phyloP scores from a whole-genome alignment of 2,888 invertebrate species.

The Artemia sinica region DNA sequence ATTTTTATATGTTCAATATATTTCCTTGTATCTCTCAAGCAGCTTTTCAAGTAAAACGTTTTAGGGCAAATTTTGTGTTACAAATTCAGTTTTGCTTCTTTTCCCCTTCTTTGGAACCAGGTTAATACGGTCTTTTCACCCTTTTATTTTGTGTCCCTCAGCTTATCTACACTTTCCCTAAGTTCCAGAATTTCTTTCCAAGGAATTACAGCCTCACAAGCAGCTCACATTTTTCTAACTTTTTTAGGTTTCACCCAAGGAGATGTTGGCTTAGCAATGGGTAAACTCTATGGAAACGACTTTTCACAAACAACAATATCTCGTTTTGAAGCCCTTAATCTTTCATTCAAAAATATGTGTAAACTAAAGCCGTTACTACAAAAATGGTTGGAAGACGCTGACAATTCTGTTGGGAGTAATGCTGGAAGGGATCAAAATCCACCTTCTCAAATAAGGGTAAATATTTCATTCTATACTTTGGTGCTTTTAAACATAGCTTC shows the following conservation, averaged over 20 bases:
- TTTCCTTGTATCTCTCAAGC: too few species aligned
- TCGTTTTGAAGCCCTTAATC: conserved; percentile 90
- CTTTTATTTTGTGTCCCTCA: too few species aligned
- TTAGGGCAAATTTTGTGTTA: too few species aligned
- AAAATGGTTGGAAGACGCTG: conserved; percentile 92
- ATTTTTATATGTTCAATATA: too few species aligned
- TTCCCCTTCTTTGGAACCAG: too few species aligned
- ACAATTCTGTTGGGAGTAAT: conserved; percentile 42
- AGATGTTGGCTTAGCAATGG: conserved; percentile 95
- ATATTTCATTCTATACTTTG: background rate
- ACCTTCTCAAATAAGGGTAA: conserved; percentile 2
- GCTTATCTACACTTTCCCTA: too few species aligned
- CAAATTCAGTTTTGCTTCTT: too few species aligned
- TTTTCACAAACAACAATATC: conserved; percentile 98
- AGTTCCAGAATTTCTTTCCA: too few species aligned
- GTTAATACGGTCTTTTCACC: too few species aligned
- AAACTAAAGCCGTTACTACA: conserved; percentile 92
- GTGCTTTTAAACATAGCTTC: conserved; percentile 21
- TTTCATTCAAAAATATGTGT: conserved; percentile 99
- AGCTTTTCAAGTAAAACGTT: too few species aligned
- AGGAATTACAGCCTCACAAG: too few species aligned
- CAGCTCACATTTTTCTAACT: background rate
- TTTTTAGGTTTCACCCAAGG: conserved; percentile 86
- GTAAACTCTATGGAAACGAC: conserved; percentile 92
- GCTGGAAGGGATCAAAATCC: background rate